Percentiles rank a stretch among this genome's conserved stretches.
phyloP scores from a whole-genome alignment of 2,888 invertebrate genomes.

The Drosophila fulvimacula region DNA sequence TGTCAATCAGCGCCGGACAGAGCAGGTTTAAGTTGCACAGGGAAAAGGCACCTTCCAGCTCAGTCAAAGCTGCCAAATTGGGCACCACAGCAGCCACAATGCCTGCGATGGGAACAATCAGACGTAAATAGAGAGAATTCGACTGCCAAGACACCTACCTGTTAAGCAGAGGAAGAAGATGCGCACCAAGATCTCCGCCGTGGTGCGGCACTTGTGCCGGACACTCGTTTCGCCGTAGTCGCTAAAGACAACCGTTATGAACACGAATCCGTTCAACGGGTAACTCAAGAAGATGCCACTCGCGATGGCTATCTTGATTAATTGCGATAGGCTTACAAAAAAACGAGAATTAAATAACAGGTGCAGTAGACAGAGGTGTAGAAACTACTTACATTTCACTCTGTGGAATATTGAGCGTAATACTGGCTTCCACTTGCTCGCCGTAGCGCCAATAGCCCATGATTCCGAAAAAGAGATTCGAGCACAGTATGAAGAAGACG shows the following conservation, averaged over 20 bases:
- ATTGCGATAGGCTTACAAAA: conserved; percentile 88
- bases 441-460: conserved; percentile 96
- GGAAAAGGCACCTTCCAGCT: conserved; percentile 65
- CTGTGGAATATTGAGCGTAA: conserved; percentile 93
- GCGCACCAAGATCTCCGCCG: conserved; percentile 42
- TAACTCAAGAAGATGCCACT: conserved; percentile 95
- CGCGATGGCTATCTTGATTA: conserved; percentile 92
- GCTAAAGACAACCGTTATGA: conserved; percentile 95
- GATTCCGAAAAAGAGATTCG: conserved; percentile 93
- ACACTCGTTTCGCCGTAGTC: conserved; percentile 40
- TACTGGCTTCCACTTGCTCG: conserved; percentile 89
- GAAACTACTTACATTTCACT: conserved; percentile 87
- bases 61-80: conserved; percentile 62
- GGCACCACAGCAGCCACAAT: conserved; percentile 60
- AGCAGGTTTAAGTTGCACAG: conserved; percentile 59
- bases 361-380: background rate
- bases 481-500: conserved; percentile 91
- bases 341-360: background rate
- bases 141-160: conserved; percentile 25
- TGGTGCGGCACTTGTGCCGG: background rate
- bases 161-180: conserved; percentile 48
- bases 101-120: conserved; percentile 26
- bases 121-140: background rate
- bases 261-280: conserved; percentile 97
- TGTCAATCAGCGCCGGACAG: conserved; percentile 64